Conservation (phyloP, 2,797 vertebrate genomes). For the Pangasius mekongensis region DNA sequence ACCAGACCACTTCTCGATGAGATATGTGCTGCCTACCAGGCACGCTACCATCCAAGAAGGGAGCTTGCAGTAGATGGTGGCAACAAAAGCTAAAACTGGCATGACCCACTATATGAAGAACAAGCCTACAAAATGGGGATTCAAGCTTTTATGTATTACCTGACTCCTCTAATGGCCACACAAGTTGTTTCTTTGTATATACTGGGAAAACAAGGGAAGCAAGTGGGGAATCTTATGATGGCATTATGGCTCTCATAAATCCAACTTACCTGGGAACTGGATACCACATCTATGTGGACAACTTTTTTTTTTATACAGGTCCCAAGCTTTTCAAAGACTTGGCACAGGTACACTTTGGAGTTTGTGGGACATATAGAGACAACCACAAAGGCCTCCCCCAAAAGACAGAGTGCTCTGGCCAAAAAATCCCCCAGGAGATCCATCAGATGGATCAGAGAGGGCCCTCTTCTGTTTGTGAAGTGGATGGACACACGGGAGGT, state of each 20-base stretch:
- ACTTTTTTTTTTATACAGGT: background rate
- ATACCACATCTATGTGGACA: background rate
- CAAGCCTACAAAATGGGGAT: background rate
- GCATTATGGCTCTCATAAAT: background rate
- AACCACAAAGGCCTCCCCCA: background rate
- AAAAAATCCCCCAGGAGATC: background rate
- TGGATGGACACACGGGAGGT: background rate
- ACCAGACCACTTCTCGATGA: background rate
- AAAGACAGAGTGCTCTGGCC: background rate
- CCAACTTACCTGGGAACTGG: background rate
- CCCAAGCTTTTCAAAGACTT: background rate
- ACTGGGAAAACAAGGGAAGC: background rate
- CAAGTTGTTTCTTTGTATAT: background rate
- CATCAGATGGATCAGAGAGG: background rate
- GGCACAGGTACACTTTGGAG: background rate
- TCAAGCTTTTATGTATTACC: background rate
- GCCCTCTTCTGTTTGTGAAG: background rate
- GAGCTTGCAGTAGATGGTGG: no score
- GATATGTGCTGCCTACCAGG: background rate
- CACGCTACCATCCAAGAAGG: no score
- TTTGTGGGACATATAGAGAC: background rate
- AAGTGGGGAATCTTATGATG: background rate
- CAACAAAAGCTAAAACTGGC: no score
- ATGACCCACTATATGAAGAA: background rate
- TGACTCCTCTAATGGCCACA: background rate